These are phyloP conservation scores for Drosophila trichaetosa DNA, from an alignment of 2,888 invertebrate species.

Conservation along the genomic window DNA sequence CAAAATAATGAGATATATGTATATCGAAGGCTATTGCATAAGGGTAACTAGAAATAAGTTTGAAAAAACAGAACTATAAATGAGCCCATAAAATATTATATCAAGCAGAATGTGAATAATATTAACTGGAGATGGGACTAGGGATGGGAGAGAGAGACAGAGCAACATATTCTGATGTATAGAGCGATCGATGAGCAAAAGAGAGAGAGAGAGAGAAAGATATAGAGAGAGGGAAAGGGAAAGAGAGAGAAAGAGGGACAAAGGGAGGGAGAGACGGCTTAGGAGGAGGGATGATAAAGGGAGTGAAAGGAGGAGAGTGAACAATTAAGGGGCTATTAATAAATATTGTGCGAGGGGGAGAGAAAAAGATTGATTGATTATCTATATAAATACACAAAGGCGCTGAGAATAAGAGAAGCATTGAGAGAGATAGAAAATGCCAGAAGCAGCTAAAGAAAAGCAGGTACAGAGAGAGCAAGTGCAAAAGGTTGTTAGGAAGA, in stretches of 20 bases:
- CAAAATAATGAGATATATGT: neutral
- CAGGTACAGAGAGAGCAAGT: neutral
- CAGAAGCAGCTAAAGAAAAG: too few species aligned
- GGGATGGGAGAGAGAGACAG: neutral
- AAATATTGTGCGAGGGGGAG: too few species aligned
- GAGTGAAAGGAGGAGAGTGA: too few species aligned
- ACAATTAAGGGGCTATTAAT: too few species aligned
- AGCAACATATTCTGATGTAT: neutral
- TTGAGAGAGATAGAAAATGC: too few species aligned
- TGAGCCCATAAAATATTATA: neutral
- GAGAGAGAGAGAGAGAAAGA: neutral
- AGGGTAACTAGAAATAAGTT: neutral
- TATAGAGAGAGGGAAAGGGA: neutral
- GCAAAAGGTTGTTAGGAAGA: neutral
- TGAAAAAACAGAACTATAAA: neutral
- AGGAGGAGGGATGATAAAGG: too few species aligned
- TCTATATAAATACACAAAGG: too few species aligned
- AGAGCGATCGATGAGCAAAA: neutral
- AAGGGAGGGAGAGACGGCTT: too few species aligned
- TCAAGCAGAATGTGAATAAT: neutral
- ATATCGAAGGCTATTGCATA: neutral
- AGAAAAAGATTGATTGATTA: too few species aligned
- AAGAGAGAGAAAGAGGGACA: neutral
- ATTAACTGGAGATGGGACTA: neutral
- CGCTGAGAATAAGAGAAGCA: too few species aligned